Percentiles rank a stretch among this genome's conserved stretches.
phyloP scores from a whole-genome alignment of 2,113 vertebrate species.

The Spea multiplicata region DNA sequence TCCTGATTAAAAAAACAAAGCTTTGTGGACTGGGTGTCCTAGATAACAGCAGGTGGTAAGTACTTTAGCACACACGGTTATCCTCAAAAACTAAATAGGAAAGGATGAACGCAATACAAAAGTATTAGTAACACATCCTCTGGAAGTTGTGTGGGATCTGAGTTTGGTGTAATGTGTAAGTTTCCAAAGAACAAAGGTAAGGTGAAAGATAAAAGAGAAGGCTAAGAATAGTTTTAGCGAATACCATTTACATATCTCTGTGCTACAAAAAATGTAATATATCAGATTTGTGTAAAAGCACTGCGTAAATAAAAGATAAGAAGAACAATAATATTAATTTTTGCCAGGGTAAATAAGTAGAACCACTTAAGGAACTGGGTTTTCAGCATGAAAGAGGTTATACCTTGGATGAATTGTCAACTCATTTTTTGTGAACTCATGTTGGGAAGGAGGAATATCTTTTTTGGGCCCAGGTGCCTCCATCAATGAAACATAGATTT shows the following conservation, averaged over 20 bases:
- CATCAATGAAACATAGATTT: too few relatives aligned
- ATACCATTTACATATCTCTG: conserved; percentile 33
- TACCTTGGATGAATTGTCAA: too few relatives aligned
- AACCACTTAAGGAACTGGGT: too few relatives aligned
- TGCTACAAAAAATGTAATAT: not conserved
- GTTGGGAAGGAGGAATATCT: too few relatives aligned
- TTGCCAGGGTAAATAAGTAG: too few relatives aligned
- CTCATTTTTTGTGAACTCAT: too few relatives aligned
- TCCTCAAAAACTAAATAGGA: conserved; percentile 42
- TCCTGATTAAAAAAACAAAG: conserved; percentile 49
- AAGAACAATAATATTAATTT: too few relatives aligned
- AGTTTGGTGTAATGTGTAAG: conserved; percentile 43
- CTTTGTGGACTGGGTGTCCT: conserved; percentile 37
- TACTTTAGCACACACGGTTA: conserved; percentile 46
- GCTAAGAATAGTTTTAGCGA: conserved; percentile 21
- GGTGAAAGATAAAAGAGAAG: conserved; percentile 37
- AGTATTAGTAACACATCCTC: conserved; percentile 36
- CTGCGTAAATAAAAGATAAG: too few relatives aligned
- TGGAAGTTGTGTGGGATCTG: conserved; percentile 40
- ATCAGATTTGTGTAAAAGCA: too few relatives aligned
- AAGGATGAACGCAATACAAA: conserved; percentile 35
- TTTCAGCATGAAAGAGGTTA: too few relatives aligned
- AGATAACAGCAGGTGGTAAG: conserved; percentile 48
- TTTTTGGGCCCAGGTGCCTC: too few relatives aligned
- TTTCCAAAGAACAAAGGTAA: conserved; percentile 41